phyloP scores from a whole-genome alignment of 2,888 invertebrate genomes.

The Nudaria mundana region DNA sequence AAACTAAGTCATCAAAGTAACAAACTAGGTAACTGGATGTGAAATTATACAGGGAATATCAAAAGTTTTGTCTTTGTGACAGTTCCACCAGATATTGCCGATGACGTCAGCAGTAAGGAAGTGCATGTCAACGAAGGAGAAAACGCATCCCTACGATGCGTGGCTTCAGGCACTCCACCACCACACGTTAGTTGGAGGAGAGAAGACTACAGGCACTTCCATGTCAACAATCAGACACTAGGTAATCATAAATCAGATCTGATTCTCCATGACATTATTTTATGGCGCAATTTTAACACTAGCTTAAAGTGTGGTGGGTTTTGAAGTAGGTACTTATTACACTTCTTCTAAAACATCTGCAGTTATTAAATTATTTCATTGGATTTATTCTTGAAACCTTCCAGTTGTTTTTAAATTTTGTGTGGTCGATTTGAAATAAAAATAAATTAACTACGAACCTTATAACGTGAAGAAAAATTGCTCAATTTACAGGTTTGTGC shows the following conservation, averaged over 20 bases:
- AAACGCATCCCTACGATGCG: slow-evolving; percentile 87
- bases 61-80: slow-evolving; percentile 22
- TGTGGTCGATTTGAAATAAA: too few relatives aligned
- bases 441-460: too few relatives aligned
- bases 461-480: too few relatives aligned
- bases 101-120: slow-evolving; percentile 87
- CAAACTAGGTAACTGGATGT: neutral
- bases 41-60: neutral
- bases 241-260: slow-evolving; percentile 47
- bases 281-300: too few relatives aligned
- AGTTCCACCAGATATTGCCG: slow-evolving; percentile 91
- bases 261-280: too few relatives aligned
- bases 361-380: too few relatives aligned
- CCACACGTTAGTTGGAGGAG: slow-evolving; percentile 91
- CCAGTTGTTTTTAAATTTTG: too few relatives aligned
- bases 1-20: neutral
- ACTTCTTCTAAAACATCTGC: too few relatives aligned
- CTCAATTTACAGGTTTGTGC: too few relatives aligned
- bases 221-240: slow-evolving; percentile 66
- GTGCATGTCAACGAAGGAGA: slow-evolving; percentile 89
- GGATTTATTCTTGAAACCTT: too few relatives aligned
- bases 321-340: too few relatives aligned
- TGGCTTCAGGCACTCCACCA: slow-evolving; percentile 89
- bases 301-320: too few relatives aligned
- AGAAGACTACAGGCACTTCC: slow-evolving; percentile 85